Evolutionary conservation across 2,888 invertebrate genomes (phyloP).

Genomic region (Nowickia ferox): DNA sequence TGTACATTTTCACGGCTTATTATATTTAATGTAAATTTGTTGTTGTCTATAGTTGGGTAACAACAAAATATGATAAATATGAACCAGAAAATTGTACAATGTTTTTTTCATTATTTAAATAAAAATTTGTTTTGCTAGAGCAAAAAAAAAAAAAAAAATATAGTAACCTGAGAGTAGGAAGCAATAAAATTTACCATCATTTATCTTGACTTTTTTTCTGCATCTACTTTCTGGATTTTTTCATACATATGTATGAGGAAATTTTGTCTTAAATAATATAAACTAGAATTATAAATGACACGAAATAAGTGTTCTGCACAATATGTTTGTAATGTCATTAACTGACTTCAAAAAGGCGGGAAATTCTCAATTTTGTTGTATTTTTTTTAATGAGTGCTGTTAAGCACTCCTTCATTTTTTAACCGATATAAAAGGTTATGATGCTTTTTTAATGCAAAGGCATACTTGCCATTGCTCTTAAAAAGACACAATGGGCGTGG

Average conservation of each 20-base stretch:
- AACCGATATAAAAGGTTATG: too few species aligned
- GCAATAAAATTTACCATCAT: constrained; percentile 71
- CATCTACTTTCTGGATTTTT: not conserved
- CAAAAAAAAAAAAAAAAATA: not conserved
- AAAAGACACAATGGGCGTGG: too few species aligned
- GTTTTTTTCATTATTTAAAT: constrained; percentile 3
- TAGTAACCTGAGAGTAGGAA: constrained; percentile 64
- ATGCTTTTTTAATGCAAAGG: too few species aligned
- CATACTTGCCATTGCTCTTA: too few species aligned
- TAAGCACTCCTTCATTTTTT: too few species aligned
- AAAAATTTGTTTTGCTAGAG: constrained; percentile 52
- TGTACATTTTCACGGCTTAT: constrained; percentile 70
- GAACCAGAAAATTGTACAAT: constrained; percentile 39
- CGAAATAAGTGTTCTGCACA: constrained; percentile 72
- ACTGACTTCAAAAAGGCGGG: constrained; percentile 44
- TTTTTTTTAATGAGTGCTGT: too few species aligned
- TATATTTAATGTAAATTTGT: constrained; percentile 67
- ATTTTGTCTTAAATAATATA: constrained; percentile 32
- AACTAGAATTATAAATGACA: constrained; percentile 46
- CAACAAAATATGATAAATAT: constrained; percentile 62
- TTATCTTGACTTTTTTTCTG: constrained; percentile 51
- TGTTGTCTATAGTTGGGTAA: constrained; percentile 12
- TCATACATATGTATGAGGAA: constrained; percentile 23
- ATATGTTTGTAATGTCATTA: constrained; percentile 69
- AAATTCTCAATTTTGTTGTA: not conserved